A percentile compares a stretch with the other conserved stretches of the same genome.
Evolutionary conservation across 2,888 invertebrate species (phyloP).

Genomic region (Hirtodrosophila cameraria): DNA sequence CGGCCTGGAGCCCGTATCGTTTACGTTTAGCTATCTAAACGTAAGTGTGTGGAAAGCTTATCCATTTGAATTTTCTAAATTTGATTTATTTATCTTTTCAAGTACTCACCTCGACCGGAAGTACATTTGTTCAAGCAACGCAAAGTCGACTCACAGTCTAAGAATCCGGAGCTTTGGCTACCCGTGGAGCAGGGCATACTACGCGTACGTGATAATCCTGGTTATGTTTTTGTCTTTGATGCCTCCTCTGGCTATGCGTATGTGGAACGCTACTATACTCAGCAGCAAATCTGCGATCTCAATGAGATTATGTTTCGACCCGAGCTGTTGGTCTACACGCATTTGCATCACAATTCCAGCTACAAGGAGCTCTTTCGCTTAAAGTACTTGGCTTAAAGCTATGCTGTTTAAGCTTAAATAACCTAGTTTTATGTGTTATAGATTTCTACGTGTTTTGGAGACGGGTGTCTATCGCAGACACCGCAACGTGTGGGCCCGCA

Average conservation of each 20-base stretch:
- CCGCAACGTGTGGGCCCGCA: slow-evolving; percentile 74
- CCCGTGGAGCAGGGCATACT: slow-evolving; percentile 70
- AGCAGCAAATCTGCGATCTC: slow-evolving; percentile 82
- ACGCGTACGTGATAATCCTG: slow-evolving; percentile 76
- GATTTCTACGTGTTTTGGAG: slow-evolving; percentile 76
- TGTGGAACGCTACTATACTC: slow-evolving; percentile 72
- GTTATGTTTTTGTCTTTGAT: slow-evolving; percentile 80
- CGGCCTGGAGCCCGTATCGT: slow-evolving; percentile 85
- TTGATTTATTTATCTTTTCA: background rate
- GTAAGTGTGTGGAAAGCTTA: slow-evolving; percentile 57
- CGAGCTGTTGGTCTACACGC: slow-evolving; percentile 63
- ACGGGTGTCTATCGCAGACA: slow-evolving; percentile 78
- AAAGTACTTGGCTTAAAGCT: slow-evolving; percentile 55
- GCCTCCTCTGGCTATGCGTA: slow-evolving; percentile 71
- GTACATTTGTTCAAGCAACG: slow-evolving; percentile 65
- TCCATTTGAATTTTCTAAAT: background rate
- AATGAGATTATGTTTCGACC: slow-evolving; percentile 80
- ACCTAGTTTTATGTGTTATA: slow-evolving; percentile 14
- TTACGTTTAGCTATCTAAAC: slow-evolving; percentile 76
- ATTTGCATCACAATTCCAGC: slow-evolving; percentile 76
- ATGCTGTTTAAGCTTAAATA: background rate
- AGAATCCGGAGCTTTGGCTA: slow-evolving; percentile 72
- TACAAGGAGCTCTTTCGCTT: slow-evolving; percentile 80
- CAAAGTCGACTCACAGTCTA: slow-evolving; percentile 52
- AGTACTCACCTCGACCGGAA: slow-evolving; percentile 67